A percentile compares a stretch with the other conserved stretches of the same genome.
These are phyloP conservation scores for Apostichopus japonicus DNA, from an alignment of 35 echinoderm and acorn worm species.

Conservation along the genomic window DNA sequence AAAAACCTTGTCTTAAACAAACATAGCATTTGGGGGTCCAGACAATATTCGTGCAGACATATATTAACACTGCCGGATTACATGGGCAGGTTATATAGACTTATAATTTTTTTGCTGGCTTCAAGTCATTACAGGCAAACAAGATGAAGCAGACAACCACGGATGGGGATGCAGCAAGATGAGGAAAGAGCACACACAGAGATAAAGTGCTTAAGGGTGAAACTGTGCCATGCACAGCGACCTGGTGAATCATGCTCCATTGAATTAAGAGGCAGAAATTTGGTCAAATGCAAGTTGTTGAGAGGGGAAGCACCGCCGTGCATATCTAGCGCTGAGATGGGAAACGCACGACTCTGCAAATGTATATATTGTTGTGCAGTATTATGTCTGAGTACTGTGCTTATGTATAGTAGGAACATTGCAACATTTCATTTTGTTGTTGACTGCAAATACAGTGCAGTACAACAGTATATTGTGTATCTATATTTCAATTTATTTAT, in stretches of 20 bases:
- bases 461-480: too few species aligned
- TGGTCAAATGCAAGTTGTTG: slow-evolving; percentile 27
- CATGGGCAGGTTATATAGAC: slow-evolving; percentile 61
- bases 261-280: slow-evolving; percentile 43
- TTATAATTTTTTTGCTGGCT: slow-evolving; percentile 8
- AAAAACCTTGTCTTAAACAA: slow-evolving; percentile 52
- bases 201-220: slow-evolving; percentile 54
- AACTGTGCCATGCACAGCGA: slow-evolving; percentile 49
- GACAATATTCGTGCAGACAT: slow-evolving; percentile 56
- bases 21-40: slow-evolving; percentile 45
- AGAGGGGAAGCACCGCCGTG: slow-evolving; percentile 31
- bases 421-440: too few species aligned
- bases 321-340: neutral
- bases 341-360: neutral
- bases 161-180: slow-evolving; percentile 9
- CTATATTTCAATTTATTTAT: too few species aligned
- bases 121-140: slow-evolving; percentile 26
- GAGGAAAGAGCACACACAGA: neutral
- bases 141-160: slow-evolving; percentile 16
- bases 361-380: too few species aligned
- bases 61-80: slow-evolving; percentile 53
- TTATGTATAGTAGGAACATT: too few species aligned
- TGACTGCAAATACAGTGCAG: too few species aligned
- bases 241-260: slow-evolving; percentile 57
- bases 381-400: too few species aligned